These are phyloP conservation scores for Tricholauxania praeusta DNA, from an alignment of 2,888 invertebrate genomes.

Conservation along the genomic window DNA sequence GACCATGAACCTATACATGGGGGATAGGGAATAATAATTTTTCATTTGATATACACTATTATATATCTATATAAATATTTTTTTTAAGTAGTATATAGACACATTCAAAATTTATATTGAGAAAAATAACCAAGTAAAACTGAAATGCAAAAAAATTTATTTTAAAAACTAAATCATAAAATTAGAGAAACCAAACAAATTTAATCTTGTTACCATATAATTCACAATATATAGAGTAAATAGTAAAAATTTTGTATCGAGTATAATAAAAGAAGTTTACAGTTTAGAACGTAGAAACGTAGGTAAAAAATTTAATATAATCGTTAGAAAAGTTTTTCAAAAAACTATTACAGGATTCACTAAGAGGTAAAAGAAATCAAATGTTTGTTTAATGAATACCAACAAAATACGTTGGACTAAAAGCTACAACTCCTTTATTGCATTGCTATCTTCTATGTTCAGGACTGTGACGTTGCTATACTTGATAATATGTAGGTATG, in stretches of 20 bases:
- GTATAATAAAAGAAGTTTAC: slow-evolving; percentile 8
- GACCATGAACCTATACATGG: slow-evolving; percentile 78
- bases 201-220: slow-evolving; percentile 17
- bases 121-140: slow-evolving; percentile 33
- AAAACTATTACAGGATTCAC: too few species aligned
- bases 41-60: slow-evolving; percentile 43
- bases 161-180: slow-evolving; percentile 45
- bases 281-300: slow-evolving; percentile 55
- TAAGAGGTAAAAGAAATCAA: too few species aligned
- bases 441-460: too few species aligned
- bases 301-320: slow-evolving; percentile 54
- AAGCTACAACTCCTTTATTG: too few species aligned
- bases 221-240: neutral
- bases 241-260: slow-evolving; percentile 9
- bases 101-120: slow-evolving; percentile 24
- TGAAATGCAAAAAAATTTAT: slow-evolving; percentile 46
- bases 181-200: slow-evolving; percentile 36
- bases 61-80: slow-evolving; percentile 12
- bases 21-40: slow-evolving; percentile 35
- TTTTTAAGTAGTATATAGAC: slow-evolving; percentile 16
- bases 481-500: too few species aligned
- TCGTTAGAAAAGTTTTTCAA: slow-evolving; percentile 37
- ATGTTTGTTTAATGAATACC: too few species aligned
- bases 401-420: too few species aligned
- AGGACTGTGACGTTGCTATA: too few species aligned